phyloP scores from a whole-genome alignment of 1,140 invertebrate genomes.

The Pygmarrhopalites habei region DNA sequence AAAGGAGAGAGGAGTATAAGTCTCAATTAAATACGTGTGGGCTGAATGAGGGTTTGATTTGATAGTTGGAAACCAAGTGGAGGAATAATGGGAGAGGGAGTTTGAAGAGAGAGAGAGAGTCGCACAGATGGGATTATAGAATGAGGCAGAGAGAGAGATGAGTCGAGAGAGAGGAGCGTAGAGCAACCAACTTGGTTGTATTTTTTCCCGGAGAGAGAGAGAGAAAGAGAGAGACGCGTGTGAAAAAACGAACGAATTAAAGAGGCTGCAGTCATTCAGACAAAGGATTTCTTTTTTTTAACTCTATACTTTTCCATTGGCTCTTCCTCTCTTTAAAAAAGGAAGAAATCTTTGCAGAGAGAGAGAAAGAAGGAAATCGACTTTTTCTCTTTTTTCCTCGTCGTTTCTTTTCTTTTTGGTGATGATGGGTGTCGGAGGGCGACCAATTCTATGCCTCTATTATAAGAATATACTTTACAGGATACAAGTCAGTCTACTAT shows the following conservation, averaged over 20 bases:
- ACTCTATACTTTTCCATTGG: too few species aligned
- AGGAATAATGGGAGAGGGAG: conserved; percentile 14
- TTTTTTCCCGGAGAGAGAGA: too few species aligned
- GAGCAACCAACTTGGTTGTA: too few species aligned
- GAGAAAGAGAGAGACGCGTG: too few species aligned
- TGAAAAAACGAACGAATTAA: conserved; percentile 29
- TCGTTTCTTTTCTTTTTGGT: conserved; percentile 10
- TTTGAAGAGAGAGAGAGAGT: conserved; percentile 14
- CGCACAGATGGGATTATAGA: conserved; percentile 1
- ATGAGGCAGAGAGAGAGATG: background rate
- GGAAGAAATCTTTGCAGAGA: too few species aligned
- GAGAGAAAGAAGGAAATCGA: too few species aligned
- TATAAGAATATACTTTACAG: too few species aligned
- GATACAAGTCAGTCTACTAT: too few species aligned
- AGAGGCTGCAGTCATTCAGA: conserved; percentile 14
- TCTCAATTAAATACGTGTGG: conserved; percentile 31
- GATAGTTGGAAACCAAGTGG: conserved; percentile 15
- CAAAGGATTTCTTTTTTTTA: conserved; percentile 13
- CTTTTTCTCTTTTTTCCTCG: too few species aligned
- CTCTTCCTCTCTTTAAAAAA: too few species aligned
- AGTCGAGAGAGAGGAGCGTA: too few species aligned
- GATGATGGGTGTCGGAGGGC: conserved; percentile 26
- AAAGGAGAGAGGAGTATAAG: conserved; percentile 12
- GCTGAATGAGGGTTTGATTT: conserved; percentile 21
- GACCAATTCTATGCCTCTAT: too few species aligned